Conservation (phyloP, 2,888 invertebrate genomes). For the Nebria salina region DNA sequence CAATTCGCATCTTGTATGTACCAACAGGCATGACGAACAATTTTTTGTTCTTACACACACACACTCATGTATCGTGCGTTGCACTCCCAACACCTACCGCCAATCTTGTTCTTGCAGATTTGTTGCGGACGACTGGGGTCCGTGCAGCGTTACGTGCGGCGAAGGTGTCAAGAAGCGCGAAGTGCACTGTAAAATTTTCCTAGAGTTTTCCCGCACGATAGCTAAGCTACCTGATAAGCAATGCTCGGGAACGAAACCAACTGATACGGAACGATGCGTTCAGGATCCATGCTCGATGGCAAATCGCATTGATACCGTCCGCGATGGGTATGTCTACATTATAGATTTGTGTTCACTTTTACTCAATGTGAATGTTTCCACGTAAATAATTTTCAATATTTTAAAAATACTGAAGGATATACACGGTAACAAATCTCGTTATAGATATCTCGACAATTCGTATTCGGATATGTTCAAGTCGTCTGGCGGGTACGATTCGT, state of each 20-base stretch:
- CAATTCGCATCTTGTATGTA: conserved; percentile 28
- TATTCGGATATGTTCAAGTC: conserved; percentile 58
- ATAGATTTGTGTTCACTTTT: too few species aligned
- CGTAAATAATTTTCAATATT: background rate
- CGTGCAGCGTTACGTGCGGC: conserved; percentile 92
- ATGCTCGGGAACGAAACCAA: conserved; percentile 86
- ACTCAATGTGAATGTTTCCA: too few species aligned
- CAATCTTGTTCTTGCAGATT: conserved; percentile 70
- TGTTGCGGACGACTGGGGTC: conserved; percentile 92
- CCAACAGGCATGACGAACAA: conserved; percentile 41
- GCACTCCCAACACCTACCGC: conserved; percentile 7
- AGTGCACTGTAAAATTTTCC: conserved; percentile 94
- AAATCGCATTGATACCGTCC: conserved; percentile 15
- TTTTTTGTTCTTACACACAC: background rate
- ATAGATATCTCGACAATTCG: conserved; percentile 61
- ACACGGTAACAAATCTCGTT: background rate
- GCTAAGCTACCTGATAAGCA: conserved; percentile 88
- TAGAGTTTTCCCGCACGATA: conserved; percentile 90
- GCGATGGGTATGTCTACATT: background rate
- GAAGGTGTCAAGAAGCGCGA: conserved; percentile 86
- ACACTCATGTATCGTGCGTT: background rate
- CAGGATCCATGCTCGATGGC: conserved; percentile 75
- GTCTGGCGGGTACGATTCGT: conserved; percentile 56
- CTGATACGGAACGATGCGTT: conserved; percentile 82
- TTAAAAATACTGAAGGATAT: background rate